phyloP scores from a whole-genome alignment of 1,140 invertebrate genomes.

The Scaptomyza hsui region DNA sequence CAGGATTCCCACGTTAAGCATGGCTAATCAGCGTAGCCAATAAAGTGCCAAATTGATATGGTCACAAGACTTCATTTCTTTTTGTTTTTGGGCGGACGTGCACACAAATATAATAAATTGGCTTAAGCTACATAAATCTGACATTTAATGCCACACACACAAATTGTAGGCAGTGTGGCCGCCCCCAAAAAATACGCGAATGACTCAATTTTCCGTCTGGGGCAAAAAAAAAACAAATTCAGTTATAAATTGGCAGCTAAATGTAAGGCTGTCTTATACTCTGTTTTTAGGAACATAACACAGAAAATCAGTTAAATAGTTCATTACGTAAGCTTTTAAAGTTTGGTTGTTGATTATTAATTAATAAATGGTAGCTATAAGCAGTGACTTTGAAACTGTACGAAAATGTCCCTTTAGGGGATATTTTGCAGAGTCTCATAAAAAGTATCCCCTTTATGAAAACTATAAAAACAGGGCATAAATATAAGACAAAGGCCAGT shows the following conservation, averaged over 20 bases:
- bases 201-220: constrained; percentile 70
- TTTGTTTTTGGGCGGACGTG: constrained; percentile 30
- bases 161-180: constrained; percentile 36
- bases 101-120: constrained; percentile 45
- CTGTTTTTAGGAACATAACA: not conserved
- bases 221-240: constrained; percentile 15
- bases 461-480: not conserved
- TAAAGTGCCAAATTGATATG: constrained; percentile 77
- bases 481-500: constrained; percentile 57
- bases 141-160: constrained; percentile 77
- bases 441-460: not conserved
- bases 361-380: no score
- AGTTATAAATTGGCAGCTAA: not conserved
- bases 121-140: constrained; percentile 68
- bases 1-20: constrained; percentile 68
- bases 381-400: no score
- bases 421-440: not conserved
- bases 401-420: no score
- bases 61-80: constrained; percentile 23
- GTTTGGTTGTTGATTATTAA: no score
- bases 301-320: no score
- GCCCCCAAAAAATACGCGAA: constrained; percentile 36
- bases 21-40: constrained; percentile 50
- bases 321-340: no score
- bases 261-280: not conserved